Conservation (phyloP, 2,797 vertebrate species). For the Mastacembelus armatus region DNA sequence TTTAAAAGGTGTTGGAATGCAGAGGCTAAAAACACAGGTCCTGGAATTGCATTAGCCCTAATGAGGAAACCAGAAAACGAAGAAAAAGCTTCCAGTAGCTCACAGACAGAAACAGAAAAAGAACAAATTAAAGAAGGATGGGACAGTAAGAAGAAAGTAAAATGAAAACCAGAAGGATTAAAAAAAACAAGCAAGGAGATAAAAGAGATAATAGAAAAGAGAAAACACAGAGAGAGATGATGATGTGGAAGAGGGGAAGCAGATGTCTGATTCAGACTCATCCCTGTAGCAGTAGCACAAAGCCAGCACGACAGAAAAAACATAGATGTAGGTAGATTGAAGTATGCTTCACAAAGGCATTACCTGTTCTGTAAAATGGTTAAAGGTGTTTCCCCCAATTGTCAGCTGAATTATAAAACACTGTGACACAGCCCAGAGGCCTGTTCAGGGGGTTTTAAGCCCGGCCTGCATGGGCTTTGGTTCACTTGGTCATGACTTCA, state of each 20-base stretch:
- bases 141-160: not conserved
- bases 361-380: not conserved
- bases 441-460: slow-evolving; percentile 36
- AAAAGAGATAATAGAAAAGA: not conserved
- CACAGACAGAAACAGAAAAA: slow-evolving; percentile 9
- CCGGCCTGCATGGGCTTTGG: slow-evolving; percentile 21
- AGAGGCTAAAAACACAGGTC: not conserved
- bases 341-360: not conserved
- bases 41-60: slow-evolving; percentile 60
- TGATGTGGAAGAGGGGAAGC: slow-evolving; percentile 27
- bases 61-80: slow-evolving; percentile 57
- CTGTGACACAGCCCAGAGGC: slow-evolving; percentile 5
- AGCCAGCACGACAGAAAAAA: slow-evolving; percentile 15
- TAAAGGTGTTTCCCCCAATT: not conserved
- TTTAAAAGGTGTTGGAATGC: not conserved
- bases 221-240: slow-evolving; percentile 17
- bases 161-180: slow-evolving; percentile 6
- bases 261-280: slow-evolving; percentile 61
- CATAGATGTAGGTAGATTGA: slow-evolving; percentile 19
- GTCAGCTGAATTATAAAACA: slow-evolving; percentile 1
- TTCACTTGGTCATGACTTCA: slow-evolving; percentile 45
- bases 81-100: slow-evolving; percentile 40
- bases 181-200: slow-evolving; percentile 9
- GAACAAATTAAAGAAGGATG: slow-evolving; percentile 14
- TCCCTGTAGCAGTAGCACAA: slow-evolving; percentile 37